Evolutionary conservation across 2,797 vertebrate species (phyloP).

Genomic region (Yasuhikotakia modesta): DNA sequence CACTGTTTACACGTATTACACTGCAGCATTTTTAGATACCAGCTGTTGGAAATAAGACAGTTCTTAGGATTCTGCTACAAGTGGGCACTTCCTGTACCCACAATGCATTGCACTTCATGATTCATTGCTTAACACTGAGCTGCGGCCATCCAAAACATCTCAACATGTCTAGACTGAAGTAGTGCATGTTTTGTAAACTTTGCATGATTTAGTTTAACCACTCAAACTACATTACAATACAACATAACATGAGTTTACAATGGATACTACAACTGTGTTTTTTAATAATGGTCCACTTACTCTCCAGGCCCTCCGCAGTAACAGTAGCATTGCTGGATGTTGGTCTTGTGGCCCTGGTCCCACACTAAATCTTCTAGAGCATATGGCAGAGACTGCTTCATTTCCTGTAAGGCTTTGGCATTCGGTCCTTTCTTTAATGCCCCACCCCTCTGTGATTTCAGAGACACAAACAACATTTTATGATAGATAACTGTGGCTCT

Average conservation of each 20-base stretch:
- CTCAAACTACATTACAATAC: not conserved
- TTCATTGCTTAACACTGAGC: not conserved
- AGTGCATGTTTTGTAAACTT: not conserved
- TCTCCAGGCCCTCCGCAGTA: conserved; percentile 97
- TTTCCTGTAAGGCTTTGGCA: conserved; percentile 87
- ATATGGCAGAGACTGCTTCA: conserved; percentile 91
- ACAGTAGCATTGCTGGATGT: conserved; percentile 94
- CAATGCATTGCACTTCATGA: not conserved
- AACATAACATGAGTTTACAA: not conserved
- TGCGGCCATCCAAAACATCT: not conserved
- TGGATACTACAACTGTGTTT: not conserved
- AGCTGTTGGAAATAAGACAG: conserved; percentile 74
- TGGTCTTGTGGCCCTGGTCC: conserved; percentile 96
- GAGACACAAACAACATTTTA: conserved; percentile 17
- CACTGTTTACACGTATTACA: conserved; percentile 97
- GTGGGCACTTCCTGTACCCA: not conserved
- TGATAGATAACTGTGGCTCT: not conserved
- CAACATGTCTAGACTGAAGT: not conserved
- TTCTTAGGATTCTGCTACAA: not conserved
- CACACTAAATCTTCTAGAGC: conserved; percentile 88
- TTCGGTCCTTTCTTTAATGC: conserved; percentile 85
- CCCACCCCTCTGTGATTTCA: conserved; percentile 78
- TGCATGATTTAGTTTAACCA: not conserved
- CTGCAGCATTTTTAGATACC: conserved; percentile 99
- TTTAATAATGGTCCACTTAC: conserved; percentile 78